These are phyloP conservation scores for Xanthorhoe designata DNA, from an alignment of 2,888 invertebrate genomes.

Conservation along the genomic window DNA sequence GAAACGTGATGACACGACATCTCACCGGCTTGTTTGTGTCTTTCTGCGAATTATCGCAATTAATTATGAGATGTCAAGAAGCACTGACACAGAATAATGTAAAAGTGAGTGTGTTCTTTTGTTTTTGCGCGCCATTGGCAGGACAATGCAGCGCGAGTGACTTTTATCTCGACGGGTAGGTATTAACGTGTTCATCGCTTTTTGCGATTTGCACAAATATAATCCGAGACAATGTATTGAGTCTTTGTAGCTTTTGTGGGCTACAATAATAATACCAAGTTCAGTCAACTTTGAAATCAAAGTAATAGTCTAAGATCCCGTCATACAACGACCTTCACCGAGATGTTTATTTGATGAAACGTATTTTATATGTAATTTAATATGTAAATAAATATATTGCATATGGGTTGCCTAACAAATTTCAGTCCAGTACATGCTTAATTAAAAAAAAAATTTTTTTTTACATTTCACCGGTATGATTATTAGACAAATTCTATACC, in stretches of 20 bases:
- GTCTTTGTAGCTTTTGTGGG: background rate
- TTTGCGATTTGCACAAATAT: slow-evolving; percentile 50
- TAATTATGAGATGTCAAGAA: slow-evolving; percentile 72
- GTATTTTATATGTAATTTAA: too few species aligned
- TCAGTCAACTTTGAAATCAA: too few species aligned
- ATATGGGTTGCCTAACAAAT: too few species aligned
- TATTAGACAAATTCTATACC: too few species aligned
- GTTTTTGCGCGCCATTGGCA: slow-evolving; percentile 77
- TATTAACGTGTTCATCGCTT: slow-evolving; percentile 66
- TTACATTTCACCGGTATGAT: too few species aligned
- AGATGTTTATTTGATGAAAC: too few species aligned
- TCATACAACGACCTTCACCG: too few species aligned
- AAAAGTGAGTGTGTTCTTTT: slow-evolving; percentile 61
- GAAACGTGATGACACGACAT: slow-evolving; percentile 72
- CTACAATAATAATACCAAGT: too few species aligned
- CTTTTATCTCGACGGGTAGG: slow-evolving; percentile 69
- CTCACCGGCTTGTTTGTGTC: slow-evolving; percentile 66
- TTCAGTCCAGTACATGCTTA: too few species aligned
- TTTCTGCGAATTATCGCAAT: slow-evolving; percentile 79
- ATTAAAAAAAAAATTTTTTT: too few species aligned
- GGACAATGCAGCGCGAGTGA: slow-evolving; percentile 75
- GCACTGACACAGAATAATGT: slow-evolving; percentile 35
- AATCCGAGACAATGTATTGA: background rate
- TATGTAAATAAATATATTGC: too few species aligned
- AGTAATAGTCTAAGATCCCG: too few species aligned